These are phyloP conservation scores for Colletes collaris DNA, from an alignment of 2,888 invertebrate genomes.

Conservation along the genomic window DNA sequence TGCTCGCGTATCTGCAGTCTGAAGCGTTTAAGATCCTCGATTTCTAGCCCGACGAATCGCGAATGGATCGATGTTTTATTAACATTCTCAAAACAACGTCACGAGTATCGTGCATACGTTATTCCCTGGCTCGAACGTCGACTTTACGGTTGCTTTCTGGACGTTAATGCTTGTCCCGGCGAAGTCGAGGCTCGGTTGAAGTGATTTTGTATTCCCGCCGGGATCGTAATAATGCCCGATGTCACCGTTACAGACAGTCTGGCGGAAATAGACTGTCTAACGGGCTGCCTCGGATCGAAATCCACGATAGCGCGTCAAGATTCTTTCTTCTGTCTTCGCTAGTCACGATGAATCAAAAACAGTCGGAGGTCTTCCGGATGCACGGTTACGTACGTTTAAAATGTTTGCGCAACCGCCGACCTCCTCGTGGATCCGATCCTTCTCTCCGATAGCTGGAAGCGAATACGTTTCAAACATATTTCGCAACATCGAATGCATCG, in stretches of 20 bases:
- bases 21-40: too few species aligned
- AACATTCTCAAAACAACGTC: too few species aligned
- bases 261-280: slow-evolving; percentile 48
- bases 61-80: too few species aligned
- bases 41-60: too few species aligned
- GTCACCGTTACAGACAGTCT: slow-evolving; percentile 33
- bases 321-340: slow-evolving; percentile 20
- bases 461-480: slow-evolving; percentile 33
- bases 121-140: too few species aligned
- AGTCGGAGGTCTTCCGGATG: slow-evolving; percentile 25
- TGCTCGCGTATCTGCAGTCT: too few species aligned
- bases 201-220: slow-evolving; percentile 44
- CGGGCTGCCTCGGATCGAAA: slow-evolving; percentile 26
- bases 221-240: slow-evolving; percentile 40
- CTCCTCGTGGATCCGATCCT: slow-evolving; percentile 21
- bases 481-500: neutral
- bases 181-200: slow-evolving; percentile 6
- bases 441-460: neutral
- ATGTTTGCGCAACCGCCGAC: slow-evolving; percentile 14
- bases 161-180: neutral
- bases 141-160: too few species aligned
- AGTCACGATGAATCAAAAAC: slow-evolving; percentile 56
- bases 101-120: too few species aligned
- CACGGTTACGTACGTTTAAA: neutral
- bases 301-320: slow-evolving; percentile 34